A percentile compares a stretch with the other conserved stretches of the same genome.
Evolutionary conservation across 2,113 vertebrate species (phyloP).

Genomic region (Xyrauchen texanus): DNA sequence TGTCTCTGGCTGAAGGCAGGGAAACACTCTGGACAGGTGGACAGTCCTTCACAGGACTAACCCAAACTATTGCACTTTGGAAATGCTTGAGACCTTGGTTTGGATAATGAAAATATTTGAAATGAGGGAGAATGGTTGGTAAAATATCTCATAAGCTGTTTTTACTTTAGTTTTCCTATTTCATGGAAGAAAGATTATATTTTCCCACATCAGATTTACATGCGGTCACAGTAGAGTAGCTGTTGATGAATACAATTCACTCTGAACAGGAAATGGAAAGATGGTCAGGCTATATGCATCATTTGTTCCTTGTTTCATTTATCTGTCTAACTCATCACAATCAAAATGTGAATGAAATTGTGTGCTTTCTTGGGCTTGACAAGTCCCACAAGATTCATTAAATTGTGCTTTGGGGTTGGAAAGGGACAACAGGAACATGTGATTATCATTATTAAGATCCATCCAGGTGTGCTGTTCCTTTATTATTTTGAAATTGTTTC

Average conservation of each 20-base stretch:
- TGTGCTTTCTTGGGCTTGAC: background rate
- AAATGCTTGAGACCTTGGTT: background rate
- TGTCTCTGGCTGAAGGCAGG: too few relatives aligned
- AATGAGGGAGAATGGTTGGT: background rate
- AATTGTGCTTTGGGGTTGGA: background rate
- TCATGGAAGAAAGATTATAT: background rate
- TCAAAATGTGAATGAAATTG: background rate
- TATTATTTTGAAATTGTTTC: slow-evolving; percentile 18
- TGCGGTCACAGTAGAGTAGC: background rate
- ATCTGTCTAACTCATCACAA: background rate
- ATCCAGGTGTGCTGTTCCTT: background rate
- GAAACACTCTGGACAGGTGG: too few relatives aligned
- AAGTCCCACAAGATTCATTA: background rate
- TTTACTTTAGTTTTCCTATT: background rate
- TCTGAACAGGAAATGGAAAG: slow-evolving; percentile 16
- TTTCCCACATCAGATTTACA: background rate
- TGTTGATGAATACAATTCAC: slow-evolving; percentile 6
- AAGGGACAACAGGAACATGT: background rate
- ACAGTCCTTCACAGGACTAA: too few relatives aligned
- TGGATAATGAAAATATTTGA: background rate
- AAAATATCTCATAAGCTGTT: background rate
- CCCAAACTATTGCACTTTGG: too few relatives aligned
- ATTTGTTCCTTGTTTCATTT: slow-evolving; percentile 3
- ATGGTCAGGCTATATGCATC: background rate
- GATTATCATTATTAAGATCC: background rate